Conservation (phyloP, 2,113 vertebrate species). For the Syngnathoides biaculeatus region DNA sequence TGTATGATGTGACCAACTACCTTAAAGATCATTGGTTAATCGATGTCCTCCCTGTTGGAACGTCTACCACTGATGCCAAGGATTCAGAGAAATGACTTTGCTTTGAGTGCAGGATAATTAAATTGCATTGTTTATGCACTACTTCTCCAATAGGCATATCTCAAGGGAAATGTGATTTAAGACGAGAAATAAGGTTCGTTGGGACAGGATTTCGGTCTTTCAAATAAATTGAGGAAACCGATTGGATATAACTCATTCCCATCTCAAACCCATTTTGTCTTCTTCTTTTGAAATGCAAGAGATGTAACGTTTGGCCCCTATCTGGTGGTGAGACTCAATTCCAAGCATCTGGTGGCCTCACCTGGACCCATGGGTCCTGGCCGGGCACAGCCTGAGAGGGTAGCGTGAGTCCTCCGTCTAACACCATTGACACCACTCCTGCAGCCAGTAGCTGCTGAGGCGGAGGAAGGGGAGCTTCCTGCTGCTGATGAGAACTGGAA, state of each 20-base stretch:
- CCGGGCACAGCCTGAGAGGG: too few relatives aligned
- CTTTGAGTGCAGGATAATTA: slow-evolving; percentile 9
- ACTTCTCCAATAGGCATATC: slow-evolving; percentile 10
- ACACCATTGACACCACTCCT: too few relatives aligned
- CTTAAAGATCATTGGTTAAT: slow-evolving; percentile 19
- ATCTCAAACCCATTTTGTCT: not conserved
- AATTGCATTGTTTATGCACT: slow-evolving; percentile 3
- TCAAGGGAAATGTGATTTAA: slow-evolving; percentile 1
- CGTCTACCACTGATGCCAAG: slow-evolving; percentile 16
- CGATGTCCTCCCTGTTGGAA: slow-evolving; percentile 9
- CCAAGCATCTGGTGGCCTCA: too few relatives aligned
- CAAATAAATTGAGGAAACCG: not conserved
- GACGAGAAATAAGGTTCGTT: not conserved
- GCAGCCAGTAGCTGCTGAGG: too few relatives aligned
- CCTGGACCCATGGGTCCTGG: too few relatives aligned
- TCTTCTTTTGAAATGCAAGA: too few relatives aligned
- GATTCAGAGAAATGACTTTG: slow-evolving; percentile 10
- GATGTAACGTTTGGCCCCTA: too few relatives aligned
- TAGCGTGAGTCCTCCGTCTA: too few relatives aligned
- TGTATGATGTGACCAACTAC: not conserved
- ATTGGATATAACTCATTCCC: not conserved
- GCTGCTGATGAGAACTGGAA: too few relatives aligned
- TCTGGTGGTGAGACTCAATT: too few relatives aligned
- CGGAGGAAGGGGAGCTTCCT: too few relatives aligned
- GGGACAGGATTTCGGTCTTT: not conserved